Percentiles rank a stretch among this genome's conserved stretches.
These are phyloP conservation scores for Ditula angustiorana DNA, from an alignment of 2,888 invertebrate genomes.

Conservation along the genomic window DNA sequence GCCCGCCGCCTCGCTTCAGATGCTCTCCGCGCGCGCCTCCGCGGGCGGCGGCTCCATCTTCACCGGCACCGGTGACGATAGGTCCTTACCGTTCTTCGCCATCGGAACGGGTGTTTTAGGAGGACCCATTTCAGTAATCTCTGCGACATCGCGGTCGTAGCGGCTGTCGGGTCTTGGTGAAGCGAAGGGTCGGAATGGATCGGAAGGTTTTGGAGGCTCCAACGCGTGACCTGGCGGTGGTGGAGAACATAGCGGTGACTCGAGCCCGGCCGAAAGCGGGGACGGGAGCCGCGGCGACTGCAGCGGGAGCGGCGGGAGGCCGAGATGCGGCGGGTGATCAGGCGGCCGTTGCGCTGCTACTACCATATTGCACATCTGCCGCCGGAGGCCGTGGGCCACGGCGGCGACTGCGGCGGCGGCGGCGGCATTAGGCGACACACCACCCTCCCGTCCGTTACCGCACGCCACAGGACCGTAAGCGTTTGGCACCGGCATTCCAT, in stretches of 20 bases:
- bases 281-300: conserved; percentile 80
- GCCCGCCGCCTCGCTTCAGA: conserved; percentile 83
- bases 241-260: conserved; percentile 87
- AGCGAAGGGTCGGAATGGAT: conserved; percentile 85
- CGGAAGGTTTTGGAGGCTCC: conserved; percentile 84
- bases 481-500: conserved; percentile 83
- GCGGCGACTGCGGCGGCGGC: conserved; percentile 94
- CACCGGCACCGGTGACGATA: conserved; percentile 86
- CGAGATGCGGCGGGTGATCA: conserved; percentile 81
- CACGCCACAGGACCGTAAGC: conserved; percentile 85
- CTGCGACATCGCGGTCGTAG: conserved; percentile 87
- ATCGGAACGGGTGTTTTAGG: conserved; percentile 69
- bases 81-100: conserved; percentile 72
- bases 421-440: conserved; percentile 87
- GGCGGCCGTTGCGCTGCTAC: conserved; percentile 83
- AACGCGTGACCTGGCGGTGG: conserved; percentile 88
- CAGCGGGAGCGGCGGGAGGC: conserved; percentile 70
- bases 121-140: conserved; percentile 76
- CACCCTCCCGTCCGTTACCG: conserved; percentile 84
- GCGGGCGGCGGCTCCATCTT: conserved; percentile 87
- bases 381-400: conserved; percentile 93
- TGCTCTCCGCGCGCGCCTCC: conserved; percentile 86
- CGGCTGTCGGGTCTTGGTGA: conserved; percentile 86
- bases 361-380: conserved; percentile 94
- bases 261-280: conserved; percentile 85